phyloP scores from a whole-genome alignment of 2,113 vertebrate species.

The Dissostichus mawsoni region DNA sequence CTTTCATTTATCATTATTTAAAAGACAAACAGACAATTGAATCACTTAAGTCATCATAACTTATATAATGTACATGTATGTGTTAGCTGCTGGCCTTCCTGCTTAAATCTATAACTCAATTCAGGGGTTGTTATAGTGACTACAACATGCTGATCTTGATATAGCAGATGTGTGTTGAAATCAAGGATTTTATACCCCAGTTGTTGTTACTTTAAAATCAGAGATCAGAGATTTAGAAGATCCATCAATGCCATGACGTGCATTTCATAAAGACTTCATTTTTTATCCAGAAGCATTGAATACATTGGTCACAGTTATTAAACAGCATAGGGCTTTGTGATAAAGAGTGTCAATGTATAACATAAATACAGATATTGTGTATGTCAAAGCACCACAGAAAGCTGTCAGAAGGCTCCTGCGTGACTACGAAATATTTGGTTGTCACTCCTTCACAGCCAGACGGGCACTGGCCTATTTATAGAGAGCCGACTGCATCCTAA shows the following conservation, averaged over 20 bases:
- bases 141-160: neutral
- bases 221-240: neutral
- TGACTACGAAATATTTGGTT: conserved; percentile 71
- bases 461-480: conserved; percentile 74
- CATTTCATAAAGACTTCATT: neutral
- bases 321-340: neutral
- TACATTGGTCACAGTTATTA: neutral
- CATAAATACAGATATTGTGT: conserved; percentile 19
- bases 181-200: neutral
- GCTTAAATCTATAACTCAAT: neutral
- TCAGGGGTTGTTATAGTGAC: neutral
- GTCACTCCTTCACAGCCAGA: conserved; percentile 73
- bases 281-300: neutral
- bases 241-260: neutral
- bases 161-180: neutral
- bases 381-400: conserved; percentile 39
- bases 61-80: neutral
- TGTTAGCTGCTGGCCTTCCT: neutral
- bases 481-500: conserved; percentile 61
- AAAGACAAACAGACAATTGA: neutral
- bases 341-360: neutral
- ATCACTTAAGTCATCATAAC: neutral
- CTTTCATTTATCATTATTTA: neutral
- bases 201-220: neutral
- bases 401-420: conserved; percentile 64